Evolutionary conservation across 1,140 invertebrate genomes (phyloP), one percentile per base, ranked within the genome.

Genomic region (Tyrophagus putrescentiae): DNA sequence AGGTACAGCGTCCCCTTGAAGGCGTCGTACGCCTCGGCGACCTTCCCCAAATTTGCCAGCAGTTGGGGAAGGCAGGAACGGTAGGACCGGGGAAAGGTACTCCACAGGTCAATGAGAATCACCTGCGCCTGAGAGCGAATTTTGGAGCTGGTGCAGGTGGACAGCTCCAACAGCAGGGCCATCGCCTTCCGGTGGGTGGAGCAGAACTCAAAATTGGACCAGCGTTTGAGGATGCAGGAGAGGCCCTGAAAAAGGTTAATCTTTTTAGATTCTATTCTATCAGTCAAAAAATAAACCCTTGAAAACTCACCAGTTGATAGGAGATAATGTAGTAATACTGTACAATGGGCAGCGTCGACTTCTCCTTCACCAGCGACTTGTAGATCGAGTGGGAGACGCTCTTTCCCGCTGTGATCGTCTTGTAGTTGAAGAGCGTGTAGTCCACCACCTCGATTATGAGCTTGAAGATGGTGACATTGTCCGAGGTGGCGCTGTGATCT

Each of bases 1-100:
- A 90, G 75, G 71, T 84, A 85, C 18, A 94, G 70, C 7, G 80
- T 78, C 33, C 88, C 88, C 75, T 89, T 87, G 61, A 85, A 82
- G 44, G 80, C 76, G 65, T 87, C 82, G 69, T 84, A 81, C 66
- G 80, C 69, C 54, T 74, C 69, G 34, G 77, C 75, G 70, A 82
- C 77, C 44, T 74, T 72, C 21, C 70, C 64, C 6, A 88, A 70
- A 60, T 78, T 76, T 31, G 79, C 70, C 4, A 82, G 67, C n/a
- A 88, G 68, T 34, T 76, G 68, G 9, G 79, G 75, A n/a, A 82
- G 64, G 9, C 86, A 64, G 4, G 78, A 64, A 13, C 70, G 70
- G 67, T 79, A 82, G 1, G 81, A 80, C 67, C 77, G 80, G 1
- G 79, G 73, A 68, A 79, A 84, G 52, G 69, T 68, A 60, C 71